These are phyloP conservation scores for Carcharodon carcharias DNA, from an alignment of 2,797 vertebrate species.

Conservation along the genomic window DNA sequence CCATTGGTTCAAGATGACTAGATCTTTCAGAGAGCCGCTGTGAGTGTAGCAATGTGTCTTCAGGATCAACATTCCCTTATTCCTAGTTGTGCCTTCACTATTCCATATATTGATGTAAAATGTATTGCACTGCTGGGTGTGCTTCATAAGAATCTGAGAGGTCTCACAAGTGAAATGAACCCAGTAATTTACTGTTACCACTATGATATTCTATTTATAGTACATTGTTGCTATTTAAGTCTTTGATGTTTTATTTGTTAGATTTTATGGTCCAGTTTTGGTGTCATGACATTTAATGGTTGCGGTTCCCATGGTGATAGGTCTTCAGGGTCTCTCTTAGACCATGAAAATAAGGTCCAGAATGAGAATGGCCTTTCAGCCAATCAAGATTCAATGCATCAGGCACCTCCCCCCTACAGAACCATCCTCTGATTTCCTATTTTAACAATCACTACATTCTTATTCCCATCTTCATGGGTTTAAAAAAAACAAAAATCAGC, in stretches of 20 bases:
- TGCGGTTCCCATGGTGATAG: background rate
- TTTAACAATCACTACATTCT: background rate
- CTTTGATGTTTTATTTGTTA: background rate
- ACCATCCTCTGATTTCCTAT: background rate
- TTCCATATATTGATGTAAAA: background rate
- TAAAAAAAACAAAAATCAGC: background rate
- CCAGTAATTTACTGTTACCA: background rate
- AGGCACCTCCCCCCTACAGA: background rate
- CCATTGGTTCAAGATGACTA: background rate
- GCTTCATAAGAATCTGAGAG: background rate
- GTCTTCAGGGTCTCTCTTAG: background rate
- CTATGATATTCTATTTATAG: background rate
- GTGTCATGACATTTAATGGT: background rate
- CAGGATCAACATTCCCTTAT: background rate
- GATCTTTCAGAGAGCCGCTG: background rate
- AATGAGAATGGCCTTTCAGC: background rate
- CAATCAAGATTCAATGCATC: background rate
- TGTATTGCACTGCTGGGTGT: background rate
- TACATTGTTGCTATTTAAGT: background rate
- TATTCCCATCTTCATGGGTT: background rate
- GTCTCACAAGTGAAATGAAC: background rate
- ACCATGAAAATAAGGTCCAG: background rate
- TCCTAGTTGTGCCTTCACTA: background rate
- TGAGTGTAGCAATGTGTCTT: background rate
- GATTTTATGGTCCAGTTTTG: slow-evolving; percentile 23